Conservation (phyloP, 1,140 invertebrate genomes). For the Saxidomus purpurata region DNA sequence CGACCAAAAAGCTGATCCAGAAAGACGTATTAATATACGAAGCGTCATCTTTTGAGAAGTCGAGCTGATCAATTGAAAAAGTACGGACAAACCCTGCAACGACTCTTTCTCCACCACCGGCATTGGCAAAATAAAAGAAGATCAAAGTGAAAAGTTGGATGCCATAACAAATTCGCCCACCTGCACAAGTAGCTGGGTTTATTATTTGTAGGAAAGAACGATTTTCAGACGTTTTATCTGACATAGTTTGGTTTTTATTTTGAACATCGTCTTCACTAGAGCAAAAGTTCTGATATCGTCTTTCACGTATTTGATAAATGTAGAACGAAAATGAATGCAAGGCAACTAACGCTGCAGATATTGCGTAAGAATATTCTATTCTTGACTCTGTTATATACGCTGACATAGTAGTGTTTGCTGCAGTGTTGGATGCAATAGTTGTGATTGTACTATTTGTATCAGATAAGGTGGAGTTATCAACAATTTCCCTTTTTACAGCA, state of each 20-base stretch:
- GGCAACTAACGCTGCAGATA: slow-evolving; percentile 62
- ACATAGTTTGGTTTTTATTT: background rate
- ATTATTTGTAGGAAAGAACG: slow-evolving; percentile 55
- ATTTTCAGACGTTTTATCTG: background rate
- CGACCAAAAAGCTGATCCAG: slow-evolving; percentile 75
- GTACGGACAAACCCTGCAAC: slow-evolving; percentile 73
- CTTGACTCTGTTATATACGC: slow-evolving; percentile 65
- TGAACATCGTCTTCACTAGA: background rate
- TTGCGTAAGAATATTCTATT: slow-evolving; percentile 74
- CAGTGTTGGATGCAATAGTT: background rate
- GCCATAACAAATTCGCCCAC: slow-evolving; percentile 69
- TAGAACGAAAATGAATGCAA: slow-evolving; percentile 69
- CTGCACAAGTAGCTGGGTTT: slow-evolving; percentile 72
- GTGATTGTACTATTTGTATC: background rate
- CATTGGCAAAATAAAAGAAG: slow-evolving; percentile 71
- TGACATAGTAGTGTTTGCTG: background rate
- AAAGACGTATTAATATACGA: slow-evolving; percentile 73
- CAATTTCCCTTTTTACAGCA: slow-evolving; percentile 7
- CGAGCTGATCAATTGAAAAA: slow-evolving; percentile 72
- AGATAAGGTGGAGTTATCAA: background rate
- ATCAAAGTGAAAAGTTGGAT: slow-evolving; percentile 69
- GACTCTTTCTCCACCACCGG: slow-evolving; percentile 73
- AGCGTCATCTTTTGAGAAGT: slow-evolving; percentile 68
- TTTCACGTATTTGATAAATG: slow-evolving; percentile 60
- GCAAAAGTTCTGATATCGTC: background rate